A percentile compares a stretch with the other conserved stretches of the same genome.
phyloP scores from a whole-genome alignment of 1,140 invertebrate genomes.

The Leptestheria dahalacensis region DNA sequence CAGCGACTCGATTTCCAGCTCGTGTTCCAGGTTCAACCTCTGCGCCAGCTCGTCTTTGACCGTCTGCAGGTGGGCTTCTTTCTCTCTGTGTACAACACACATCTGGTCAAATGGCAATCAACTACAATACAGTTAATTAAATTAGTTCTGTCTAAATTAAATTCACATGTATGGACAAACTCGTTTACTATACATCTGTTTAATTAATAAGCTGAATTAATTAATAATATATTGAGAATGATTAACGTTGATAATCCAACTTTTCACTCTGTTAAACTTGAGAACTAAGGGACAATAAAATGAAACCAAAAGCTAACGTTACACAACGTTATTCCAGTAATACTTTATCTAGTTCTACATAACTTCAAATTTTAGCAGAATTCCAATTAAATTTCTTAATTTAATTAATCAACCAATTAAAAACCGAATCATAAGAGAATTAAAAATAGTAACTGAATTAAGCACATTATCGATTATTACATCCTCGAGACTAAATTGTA shows the following conservation, averaged over 20 bases:
- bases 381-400: too few species aligned
- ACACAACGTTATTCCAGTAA: too few species aligned
- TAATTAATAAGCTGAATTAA: not conserved
- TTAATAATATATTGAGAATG: not conserved
- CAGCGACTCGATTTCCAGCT: slow-evolving; percentile 43
- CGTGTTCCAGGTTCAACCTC: slow-evolving; percentile 36
- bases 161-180: slow-evolving; percentile 10
- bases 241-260: too few species aligned
- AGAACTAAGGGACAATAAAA: too few species aligned
- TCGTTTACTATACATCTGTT: not conserved
- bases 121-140: not conserved
- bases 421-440: not conserved
- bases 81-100: slow-evolving; percentile 11
- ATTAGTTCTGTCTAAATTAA: not conserved
- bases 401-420: too few species aligned
- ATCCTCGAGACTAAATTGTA: not conserved
- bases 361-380: too few species aligned
- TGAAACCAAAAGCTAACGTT: too few species aligned
- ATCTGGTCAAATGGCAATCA: too few species aligned
- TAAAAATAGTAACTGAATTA: not conserved
- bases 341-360: too few species aligned
- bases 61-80: slow-evolving; percentile 10
- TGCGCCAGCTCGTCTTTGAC: slow-evolving; percentile 23
- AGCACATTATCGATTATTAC: not conserved
- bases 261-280: too few species aligned